These are phyloP conservation scores for Oreamnos americanus DNA, from an alignment of 2,113 vertebrate species.

Conservation along the genomic window DNA sequence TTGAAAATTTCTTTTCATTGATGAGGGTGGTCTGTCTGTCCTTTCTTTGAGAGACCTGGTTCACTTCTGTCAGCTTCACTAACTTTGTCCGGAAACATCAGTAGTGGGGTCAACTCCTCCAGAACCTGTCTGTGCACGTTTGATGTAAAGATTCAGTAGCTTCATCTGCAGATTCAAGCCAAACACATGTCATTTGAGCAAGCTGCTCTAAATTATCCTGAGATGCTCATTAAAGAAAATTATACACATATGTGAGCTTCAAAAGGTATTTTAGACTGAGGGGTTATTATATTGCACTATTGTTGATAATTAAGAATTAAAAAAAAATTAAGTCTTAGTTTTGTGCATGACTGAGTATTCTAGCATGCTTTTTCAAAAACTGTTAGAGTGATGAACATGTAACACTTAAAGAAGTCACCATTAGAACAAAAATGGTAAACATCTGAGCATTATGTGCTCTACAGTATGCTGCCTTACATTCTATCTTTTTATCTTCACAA, in stretches of 20 bases:
- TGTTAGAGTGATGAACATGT: background rate
- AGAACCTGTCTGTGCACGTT: conserved; percentile 94
- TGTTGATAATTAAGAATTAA: background rate
- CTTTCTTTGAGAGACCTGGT: conserved; percentile 71
- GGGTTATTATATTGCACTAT: background rate
- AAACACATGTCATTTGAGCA: conserved; percentile 35
- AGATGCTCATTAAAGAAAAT: background rate
- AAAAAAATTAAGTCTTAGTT: background rate
- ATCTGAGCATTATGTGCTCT: background rate
- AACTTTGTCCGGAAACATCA: conserved; percentile 88
- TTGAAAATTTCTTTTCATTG: conserved; percentile 74
- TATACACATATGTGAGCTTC: background rate
- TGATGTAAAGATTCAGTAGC: conserved; percentile 98
- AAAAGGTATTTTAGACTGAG: background rate
- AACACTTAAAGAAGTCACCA: background rate
- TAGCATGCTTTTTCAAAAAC: background rate
- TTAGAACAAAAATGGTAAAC: background rate
- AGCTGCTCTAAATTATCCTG: background rate
- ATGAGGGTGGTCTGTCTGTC: conserved; percentile 69
- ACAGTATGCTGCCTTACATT: background rate
- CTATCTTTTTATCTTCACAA: background rate
- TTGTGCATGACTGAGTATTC: background rate
- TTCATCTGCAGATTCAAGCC: conserved; percentile 88
- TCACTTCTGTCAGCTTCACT: conserved; percentile 79
- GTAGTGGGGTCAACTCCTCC: conserved; percentile 86